Conservation (phyloP, 2,888 invertebrate genomes). For the Colletes collaris region DNA sequence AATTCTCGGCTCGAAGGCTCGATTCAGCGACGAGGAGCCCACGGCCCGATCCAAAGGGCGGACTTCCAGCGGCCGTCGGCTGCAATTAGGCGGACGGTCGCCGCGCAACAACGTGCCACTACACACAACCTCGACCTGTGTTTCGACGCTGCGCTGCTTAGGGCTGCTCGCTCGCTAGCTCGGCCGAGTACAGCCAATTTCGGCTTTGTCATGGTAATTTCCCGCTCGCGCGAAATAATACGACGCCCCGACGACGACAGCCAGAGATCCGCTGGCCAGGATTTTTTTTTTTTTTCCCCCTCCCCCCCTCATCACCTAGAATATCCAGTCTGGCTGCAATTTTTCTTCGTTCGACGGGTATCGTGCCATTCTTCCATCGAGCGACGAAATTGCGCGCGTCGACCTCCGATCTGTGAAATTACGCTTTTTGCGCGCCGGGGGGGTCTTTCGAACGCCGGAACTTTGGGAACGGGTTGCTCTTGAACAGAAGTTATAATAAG, state of each 20-base stretch:
- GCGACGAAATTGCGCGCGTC: too few species aligned
- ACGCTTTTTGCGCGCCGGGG: too few species aligned
- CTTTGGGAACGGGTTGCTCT: too few species aligned
- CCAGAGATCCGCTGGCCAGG: slow-evolving; percentile 8
- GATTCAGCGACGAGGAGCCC: slow-evolving; percentile 24
- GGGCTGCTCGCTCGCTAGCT: slow-evolving; percentile 48
- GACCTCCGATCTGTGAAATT: too few species aligned
- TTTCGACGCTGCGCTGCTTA: slow-evolving; percentile 58
- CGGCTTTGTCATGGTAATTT: slow-evolving; percentile 75
- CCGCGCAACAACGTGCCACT: slow-evolving; percentile 41
- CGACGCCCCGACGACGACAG: slow-evolving; percentile 31
- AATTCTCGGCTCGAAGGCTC: slow-evolving; percentile 43
- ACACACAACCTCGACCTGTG: slow-evolving; percentile 35
- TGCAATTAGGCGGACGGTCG: slow-evolving; percentile 69
- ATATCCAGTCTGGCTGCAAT: not conserved
- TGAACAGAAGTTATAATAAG: too few species aligned
- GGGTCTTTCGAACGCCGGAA: too few species aligned
- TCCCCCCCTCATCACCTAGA: too few species aligned
- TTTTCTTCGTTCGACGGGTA: not conserved
- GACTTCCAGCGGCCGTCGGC: slow-evolving; percentile 64
- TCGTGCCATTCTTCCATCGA: too few species aligned
- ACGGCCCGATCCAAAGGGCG: slow-evolving; percentile 48
- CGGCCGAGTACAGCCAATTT: slow-evolving; percentile 66
- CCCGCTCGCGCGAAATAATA: slow-evolving; percentile 64
- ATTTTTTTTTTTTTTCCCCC: not conserved